Base-by-base conservation (phyloP, 2,797 vertebrate species). In the Mycteria americana region DNA sequence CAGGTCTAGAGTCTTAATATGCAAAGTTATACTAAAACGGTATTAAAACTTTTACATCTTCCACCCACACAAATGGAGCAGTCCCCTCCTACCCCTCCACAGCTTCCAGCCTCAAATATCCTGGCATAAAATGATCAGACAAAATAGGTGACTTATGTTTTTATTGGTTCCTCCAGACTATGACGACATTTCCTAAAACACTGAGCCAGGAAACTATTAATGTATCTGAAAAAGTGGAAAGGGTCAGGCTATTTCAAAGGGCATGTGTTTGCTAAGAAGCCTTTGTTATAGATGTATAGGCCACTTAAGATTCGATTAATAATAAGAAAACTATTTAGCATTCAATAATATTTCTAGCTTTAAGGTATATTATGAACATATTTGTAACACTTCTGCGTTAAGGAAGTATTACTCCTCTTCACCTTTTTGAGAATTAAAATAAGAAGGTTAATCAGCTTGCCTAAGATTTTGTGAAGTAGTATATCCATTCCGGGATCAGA, bases 161-260 rank as follows among this genome's bases (percentile, higher is more conserved):
- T 98, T 98, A 98, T 96, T 98, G 97, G 97, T 98, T 98, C 97
- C 96, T 97, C 95, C 84, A 98, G 97, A 98, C 97, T 92, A 97
- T 98, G 98, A 98, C 27, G 91, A 97, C 97, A 98, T 98, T 98
- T 98, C 98, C 97, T 97, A 97, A 97, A 95, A 97, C 88, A 91
- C 54, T 79, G 81, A 97, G 97, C 97, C 97, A 98, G 98, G 97
- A 98, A 98, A 97, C 97, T 97, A 95, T 98, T 97, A 98, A 98
- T 85, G 95, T 96, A 93, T 97, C 85, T 94, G 93, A 98, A 97
- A 94, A 96, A 97, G 89, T 97, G 88, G 91, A 97, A 97, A 94
- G 85, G 94, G 93, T 94, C 87, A 92, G 79, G 82, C 48, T 90
- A 50, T 96, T 97, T 85, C 94, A 96, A 92, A 90, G 92, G 85